These are phyloP conservation scores for Copsychus sechellarum DNA, from an alignment of 2,113 vertebrate species.

Conservation along the genomic window DNA sequence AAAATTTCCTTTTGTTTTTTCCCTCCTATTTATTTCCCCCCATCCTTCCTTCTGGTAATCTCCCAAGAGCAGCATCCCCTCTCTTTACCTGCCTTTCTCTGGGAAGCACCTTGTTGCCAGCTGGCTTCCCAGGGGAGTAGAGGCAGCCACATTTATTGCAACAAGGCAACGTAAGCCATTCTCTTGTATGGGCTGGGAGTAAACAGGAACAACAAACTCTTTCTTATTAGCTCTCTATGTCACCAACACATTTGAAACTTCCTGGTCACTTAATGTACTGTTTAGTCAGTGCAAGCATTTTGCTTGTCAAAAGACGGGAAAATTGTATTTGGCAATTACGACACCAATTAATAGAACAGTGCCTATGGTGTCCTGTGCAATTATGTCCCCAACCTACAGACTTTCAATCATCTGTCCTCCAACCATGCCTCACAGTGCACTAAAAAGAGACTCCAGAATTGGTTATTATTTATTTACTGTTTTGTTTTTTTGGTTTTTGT, in stretches of 20 bases:
- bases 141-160: not conserved
- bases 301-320: not conserved
- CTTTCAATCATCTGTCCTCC: not conserved
- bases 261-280: not conserved
- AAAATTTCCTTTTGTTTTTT: rapidly evolving
- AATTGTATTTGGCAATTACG: not conserved
- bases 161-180: not conserved
- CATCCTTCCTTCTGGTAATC: not conserved
- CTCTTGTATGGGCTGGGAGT: not conserved
- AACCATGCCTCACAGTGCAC: not conserved
- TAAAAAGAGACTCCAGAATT: not conserved
- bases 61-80: not conserved
- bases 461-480: not conserved
- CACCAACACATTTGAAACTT: not conserved
- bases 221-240: not conserved
- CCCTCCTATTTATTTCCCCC: not conserved
- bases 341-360: not conserved
- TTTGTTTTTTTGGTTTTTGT: too few relatives aligned
- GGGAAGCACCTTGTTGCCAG: not conserved
- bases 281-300: not conserved
- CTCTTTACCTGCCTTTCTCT: not conserved
- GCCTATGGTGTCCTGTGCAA: not conserved
- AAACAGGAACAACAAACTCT: not conserved
- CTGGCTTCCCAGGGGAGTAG: not conserved
- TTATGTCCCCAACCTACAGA: not conserved